phyloP scores from a whole-genome alignment of 2,797 vertebrate genomes.

The Cetoscarus ocellatus region DNA sequence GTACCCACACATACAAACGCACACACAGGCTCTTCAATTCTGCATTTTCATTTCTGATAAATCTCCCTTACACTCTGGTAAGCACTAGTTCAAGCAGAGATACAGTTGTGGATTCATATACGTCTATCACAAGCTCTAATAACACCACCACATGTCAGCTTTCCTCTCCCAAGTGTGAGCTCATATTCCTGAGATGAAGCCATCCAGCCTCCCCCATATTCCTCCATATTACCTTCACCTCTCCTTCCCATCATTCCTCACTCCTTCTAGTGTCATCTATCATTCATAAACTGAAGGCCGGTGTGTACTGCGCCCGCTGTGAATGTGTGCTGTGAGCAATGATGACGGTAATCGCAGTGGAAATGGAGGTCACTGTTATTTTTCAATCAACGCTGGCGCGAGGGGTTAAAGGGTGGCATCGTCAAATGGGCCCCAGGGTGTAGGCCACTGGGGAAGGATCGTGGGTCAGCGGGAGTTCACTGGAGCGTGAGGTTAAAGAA shows the following conservation, averaged over 20 bases:
- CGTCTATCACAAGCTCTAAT: neutral
- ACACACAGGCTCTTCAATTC: neutral
- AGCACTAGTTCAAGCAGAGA: neutral
- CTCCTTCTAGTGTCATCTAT: slow-evolving; percentile 44
- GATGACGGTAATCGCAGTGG: slow-evolving; percentile 44
- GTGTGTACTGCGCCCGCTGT: slow-evolving; percentile 17
- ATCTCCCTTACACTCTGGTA: neutral
- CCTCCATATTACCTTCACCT: neutral
- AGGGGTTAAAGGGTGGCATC: slow-evolving; percentile 18
- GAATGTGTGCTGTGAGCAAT: slow-evolving; percentile 36
- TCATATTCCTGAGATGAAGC: slow-evolving; percentile 20
- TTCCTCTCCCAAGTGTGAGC: slow-evolving; percentile 17
- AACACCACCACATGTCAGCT: slow-evolving; percentile 4
- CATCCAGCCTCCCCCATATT: neutral
- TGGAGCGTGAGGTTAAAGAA: neutral
- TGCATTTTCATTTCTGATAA: neutral
- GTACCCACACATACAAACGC: neutral
- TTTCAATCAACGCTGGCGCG: slow-evolving; percentile 21
- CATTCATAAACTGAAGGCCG: slow-evolving; percentile 55
- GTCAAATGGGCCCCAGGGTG: slow-evolving; percentile 36
- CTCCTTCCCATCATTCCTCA: slow-evolving; percentile 5
- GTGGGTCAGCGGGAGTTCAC: slow-evolving; percentile 36
- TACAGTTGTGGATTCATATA: neutral
- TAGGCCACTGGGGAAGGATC: slow-evolving; percentile 24
- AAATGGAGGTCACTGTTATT: slow-evolving; percentile 55